These are phyloP conservation scores for Tricholauxania praeusta DNA, from an alignment of 2,888 invertebrate genomes.

Conservation along the genomic window DNA sequence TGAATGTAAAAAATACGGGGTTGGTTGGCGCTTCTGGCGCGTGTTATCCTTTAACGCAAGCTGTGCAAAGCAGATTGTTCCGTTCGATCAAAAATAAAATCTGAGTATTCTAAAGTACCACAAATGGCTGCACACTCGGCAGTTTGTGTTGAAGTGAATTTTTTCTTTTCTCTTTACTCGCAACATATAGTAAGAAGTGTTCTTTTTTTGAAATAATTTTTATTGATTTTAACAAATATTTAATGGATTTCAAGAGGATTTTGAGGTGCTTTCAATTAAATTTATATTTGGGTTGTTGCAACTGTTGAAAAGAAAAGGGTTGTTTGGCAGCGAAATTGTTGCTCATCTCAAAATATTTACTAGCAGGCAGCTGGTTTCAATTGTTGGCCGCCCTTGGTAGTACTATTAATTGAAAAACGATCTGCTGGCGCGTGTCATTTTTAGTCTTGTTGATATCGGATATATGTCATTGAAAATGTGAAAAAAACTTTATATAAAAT, in stretches of 20 bases:
- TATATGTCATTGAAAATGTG: not conserved
- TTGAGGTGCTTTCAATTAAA: slow-evolving; percentile 24
- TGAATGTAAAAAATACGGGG: no score
- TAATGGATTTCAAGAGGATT: slow-evolving; percentile 53
- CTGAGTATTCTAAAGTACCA: not conserved
- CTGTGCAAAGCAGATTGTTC: not conserved
- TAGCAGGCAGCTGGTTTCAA: slow-evolving; percentile 17
- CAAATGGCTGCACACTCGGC: slow-evolving; percentile 5
- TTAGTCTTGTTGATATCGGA: slow-evolving; percentile 30
- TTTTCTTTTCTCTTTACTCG: slow-evolving; percentile 11
- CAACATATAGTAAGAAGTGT: slow-evolving; percentile 39
- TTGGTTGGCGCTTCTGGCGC: not conserved
- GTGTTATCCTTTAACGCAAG: slow-evolving; percentile 23
- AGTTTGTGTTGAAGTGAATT: slow-evolving; percentile 11
- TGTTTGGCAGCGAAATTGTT: slow-evolving; percentile 15
- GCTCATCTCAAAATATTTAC: not conserved
- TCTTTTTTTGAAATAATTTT: slow-evolving; percentile 38
- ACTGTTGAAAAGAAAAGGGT: slow-evolving; percentile 20
- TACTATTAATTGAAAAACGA: not conserved
- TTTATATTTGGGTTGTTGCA: slow-evolving; percentile 16
- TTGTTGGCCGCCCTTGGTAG: not conserved
- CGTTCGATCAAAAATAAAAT: not conserved
- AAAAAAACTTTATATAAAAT: no score
- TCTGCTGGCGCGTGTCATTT: slow-evolving; percentile 28
- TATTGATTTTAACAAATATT: slow-evolving; percentile 46